Evolutionary conservation across 2,113 vertebrate genomes (phyloP), one percentile per base, ranked within the genome.

Genomic region (Microcebus tavaratra): DNA sequence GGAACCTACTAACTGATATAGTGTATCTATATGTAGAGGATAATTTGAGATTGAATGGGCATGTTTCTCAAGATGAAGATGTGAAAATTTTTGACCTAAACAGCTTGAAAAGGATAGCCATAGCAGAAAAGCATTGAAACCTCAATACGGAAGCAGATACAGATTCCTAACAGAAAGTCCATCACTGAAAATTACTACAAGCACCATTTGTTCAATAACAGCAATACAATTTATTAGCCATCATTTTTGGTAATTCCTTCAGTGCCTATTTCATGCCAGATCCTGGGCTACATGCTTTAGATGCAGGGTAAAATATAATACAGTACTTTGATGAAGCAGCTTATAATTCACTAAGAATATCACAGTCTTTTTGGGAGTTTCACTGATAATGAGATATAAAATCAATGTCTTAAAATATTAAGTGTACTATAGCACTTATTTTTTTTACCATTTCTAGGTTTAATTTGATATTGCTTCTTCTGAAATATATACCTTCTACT

Each of bases 391-490:
- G 12, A 94, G 31, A 73, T 86, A 94, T 42, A 97, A 94, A 78
- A 72, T 68, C 27, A 86, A 25, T 76, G 50, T 95, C 36, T 96
- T 85, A 50, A 75, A 96, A 94, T 85, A 90, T 80, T 72, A 88
- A 96, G 59, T 39, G 5, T 53, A 81, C 23, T 11, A 39, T 6
- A 36, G 29, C 23, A 57, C 8, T 92, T 57, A 80, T 50, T 86
- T 92, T 90, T 88, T 84, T 34, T 68, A 95, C 96, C 18, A 76
- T 48, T 83, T 90, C 31, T 68, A 72, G 27, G 8, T 95, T 92
- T 95, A 8, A 67, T 53, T 95, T 88, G 34, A 95, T 10, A 93
- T 95, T 88, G 42, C 92, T 67, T 94, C 23, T 94, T 6, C 36
- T 91, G 39, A 97, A 97, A 70, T 81, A 84, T 53, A 20, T 90